Evolutionary conservation across 2,113 vertebrate genomes (phyloP).

Genomic region (Pantherophis guttatus): DNA sequence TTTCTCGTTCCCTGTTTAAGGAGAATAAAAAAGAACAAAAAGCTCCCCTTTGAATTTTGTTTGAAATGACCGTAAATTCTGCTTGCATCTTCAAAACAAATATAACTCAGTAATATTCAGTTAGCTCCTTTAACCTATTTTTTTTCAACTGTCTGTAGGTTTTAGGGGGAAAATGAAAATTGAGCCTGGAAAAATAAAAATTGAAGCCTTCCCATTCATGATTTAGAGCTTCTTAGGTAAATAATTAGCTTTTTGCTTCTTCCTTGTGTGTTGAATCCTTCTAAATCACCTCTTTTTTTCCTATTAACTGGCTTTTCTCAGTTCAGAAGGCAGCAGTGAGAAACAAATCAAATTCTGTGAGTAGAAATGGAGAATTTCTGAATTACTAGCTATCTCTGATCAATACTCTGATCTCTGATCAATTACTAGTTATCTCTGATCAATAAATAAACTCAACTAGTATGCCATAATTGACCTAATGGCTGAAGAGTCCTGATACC

Average conservation of each 20-base stretch:
- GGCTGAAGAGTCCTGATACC: neutral
- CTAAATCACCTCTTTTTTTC: neutral
- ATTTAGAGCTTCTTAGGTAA: neutral
- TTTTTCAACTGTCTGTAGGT: neutral
- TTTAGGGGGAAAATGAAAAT: neutral
- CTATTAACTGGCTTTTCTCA: neutral
- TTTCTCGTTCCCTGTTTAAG: neutral
- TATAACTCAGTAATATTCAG: neutral
- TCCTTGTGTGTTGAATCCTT: neutral
- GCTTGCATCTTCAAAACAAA: neutral
- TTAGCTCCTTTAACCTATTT: neutral
- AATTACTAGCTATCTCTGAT: neutral
- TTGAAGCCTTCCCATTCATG: neutral
- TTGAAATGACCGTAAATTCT: neutral
- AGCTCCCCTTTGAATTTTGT: neutral
- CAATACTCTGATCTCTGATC: too few species aligned
- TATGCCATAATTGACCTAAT: neutral
- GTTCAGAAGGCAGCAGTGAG: neutral
- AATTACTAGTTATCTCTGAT: neutral
- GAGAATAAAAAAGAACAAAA: neutral
- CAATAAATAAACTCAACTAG: neutral
- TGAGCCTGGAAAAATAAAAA: neutral
- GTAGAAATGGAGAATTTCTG: neutral
- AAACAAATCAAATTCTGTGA: neutral
- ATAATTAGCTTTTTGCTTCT: neutral